Base-by-base conservation (phyloP, 1,140 invertebrate species). In the Helicorthomorpha holstii region DNA sequence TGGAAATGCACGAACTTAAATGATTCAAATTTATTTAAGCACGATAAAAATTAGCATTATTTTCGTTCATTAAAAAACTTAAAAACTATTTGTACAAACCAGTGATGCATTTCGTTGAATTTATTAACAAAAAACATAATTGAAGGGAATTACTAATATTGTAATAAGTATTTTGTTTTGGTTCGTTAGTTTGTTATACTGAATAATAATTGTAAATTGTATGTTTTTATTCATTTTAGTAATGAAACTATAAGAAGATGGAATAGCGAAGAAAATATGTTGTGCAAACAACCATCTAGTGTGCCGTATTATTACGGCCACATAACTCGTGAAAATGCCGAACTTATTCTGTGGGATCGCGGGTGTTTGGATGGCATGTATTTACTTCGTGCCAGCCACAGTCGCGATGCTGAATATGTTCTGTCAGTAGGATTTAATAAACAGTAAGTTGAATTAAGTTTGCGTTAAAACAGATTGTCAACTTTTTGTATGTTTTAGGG, bases 261-360 rank as follows among this genome's bases (percentile, higher is more conserved):
- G 7, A 7, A 34, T 34, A 34, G 29, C 16, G 16, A 16, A 7
- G 29, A 16, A 7, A 34, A 16, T 7, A 34, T 34, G 29, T 34
- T 34, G 16, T 7, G 7, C 29, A 34, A 7, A 16, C 29, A 7
- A 16, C 29, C 29, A 34, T 27, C 34, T 42, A 51, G 46, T 23
- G 56, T 60, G 29, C 49, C 47, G 16, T 73, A 67, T 54, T 73
- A 68, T 56, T 73, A 67, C 58, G 70, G 70, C 3, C 58, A 65
- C 21, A 70, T 73, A 41, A 66, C 68, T 1, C 60, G 71, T 7
- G 69, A 72, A 52, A 68, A 68, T 41, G 66, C 70, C 3, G 70
- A 72, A 54, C 60, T 59, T 23, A 64, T 70, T 34, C 57, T 73
- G 1, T 61, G 57, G 47, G 60, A 64, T 16, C 56, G 60, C 23